These are phyloP conservation scores for Magallana ariakensis DNA, from an alignment of 1,140 invertebrate species.

Conservation along the genomic window DNA sequence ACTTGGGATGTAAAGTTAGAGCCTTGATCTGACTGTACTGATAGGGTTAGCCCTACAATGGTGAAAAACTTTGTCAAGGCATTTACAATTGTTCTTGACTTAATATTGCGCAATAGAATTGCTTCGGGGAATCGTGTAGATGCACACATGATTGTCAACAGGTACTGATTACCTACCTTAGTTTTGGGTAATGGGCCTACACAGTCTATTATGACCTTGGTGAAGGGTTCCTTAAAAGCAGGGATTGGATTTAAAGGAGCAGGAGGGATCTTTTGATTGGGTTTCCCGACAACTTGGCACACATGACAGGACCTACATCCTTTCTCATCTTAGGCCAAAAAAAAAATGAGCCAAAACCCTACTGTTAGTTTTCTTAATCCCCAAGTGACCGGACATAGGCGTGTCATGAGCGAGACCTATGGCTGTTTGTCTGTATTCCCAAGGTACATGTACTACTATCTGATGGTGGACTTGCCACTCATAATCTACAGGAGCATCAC, in stretches of 20 bases:
- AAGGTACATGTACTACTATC: slow-evolving; percentile 53
- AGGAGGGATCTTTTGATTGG: too few relatives aligned
- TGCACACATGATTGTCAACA: slow-evolving; percentile 62
- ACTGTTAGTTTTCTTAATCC: slow-evolving; percentile 50
- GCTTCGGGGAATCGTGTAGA: slow-evolving; percentile 60
- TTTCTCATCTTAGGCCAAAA: slow-evolving; percentile 47
- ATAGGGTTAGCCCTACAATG: too few relatives aligned
- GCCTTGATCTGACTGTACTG: too few relatives aligned
- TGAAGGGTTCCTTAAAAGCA: slow-evolving; percentile 40
- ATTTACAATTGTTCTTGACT: too few relatives aligned
- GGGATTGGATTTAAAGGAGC: too few relatives aligned
- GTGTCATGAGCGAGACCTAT: slow-evolving; percentile 51
- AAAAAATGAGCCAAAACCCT: slow-evolving; percentile 20
- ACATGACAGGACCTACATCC: slow-evolving; percentile 53
- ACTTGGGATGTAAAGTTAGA: too few relatives aligned
- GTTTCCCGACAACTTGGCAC: slow-evolving; percentile 63
- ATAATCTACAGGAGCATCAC: slow-evolving; percentile 49
- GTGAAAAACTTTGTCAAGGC: too few relatives aligned
- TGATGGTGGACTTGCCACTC: slow-evolving; percentile 45
- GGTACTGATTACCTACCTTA: slow-evolving; percentile 53
- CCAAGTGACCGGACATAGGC: slow-evolving; percentile 52
- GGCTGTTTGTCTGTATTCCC: slow-evolving; percentile 41
- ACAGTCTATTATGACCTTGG: slow-evolving; percentile 56
- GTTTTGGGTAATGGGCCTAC: slow-evolving; percentile 58
- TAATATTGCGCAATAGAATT: slow-evolving; percentile 56